Conservation (phyloP, 2,797 vertebrate species). For the Spinibarbus caldwelli region DNA sequence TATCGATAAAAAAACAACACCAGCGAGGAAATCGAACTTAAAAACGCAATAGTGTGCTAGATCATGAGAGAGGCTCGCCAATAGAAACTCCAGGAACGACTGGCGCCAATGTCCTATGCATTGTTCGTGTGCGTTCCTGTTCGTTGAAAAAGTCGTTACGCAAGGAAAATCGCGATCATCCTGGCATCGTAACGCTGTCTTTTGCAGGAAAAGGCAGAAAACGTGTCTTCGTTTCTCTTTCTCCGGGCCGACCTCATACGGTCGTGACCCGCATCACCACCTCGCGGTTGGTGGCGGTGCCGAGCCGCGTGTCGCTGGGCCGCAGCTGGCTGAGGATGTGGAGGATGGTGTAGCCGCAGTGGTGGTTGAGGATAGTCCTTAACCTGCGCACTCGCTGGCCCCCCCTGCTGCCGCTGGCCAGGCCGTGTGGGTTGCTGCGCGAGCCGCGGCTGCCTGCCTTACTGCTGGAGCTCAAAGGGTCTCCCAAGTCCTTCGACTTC, state of each 20-base stretch:
- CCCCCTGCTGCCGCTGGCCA: conserved; percentile 76
- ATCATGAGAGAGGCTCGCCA: conserved; percentile 66
- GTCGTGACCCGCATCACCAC: conserved; percentile 96
- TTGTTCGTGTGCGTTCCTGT: conserved; percentile 52
- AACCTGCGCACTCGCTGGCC: conserved; percentile 83
- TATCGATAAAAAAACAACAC: conserved; percentile 70
- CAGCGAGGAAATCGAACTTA: conserved; percentile 65
- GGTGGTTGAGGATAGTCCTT: conserved; percentile 95
- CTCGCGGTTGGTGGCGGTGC: conserved; percentile 85
- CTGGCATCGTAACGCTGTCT: not conserved
- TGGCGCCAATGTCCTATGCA: conserved; percentile 60
- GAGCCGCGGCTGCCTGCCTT: conserved; percentile 84
- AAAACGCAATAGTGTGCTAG: conserved; percentile 75
- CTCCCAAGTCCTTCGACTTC: conserved; percentile 91
- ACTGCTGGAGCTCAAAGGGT: conserved; percentile 82
- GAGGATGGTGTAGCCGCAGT: conserved; percentile 93
- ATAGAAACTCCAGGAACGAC: conserved; percentile 63
- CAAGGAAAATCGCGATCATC: conserved; percentile 20
- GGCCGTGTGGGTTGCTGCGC: conserved; percentile 80
- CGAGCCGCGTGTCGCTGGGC: conserved; percentile 86
- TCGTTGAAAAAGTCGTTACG: conserved; percentile 7
- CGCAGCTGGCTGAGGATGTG: conserved; percentile 92
- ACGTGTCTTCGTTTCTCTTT: not conserved
- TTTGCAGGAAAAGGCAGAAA: conserved; percentile 45
- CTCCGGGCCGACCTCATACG: conserved; percentile 76